Evolutionary conservation across 2,888 invertebrate species (phyloP).

Genomic region (Augiades crinisus): DNA sequence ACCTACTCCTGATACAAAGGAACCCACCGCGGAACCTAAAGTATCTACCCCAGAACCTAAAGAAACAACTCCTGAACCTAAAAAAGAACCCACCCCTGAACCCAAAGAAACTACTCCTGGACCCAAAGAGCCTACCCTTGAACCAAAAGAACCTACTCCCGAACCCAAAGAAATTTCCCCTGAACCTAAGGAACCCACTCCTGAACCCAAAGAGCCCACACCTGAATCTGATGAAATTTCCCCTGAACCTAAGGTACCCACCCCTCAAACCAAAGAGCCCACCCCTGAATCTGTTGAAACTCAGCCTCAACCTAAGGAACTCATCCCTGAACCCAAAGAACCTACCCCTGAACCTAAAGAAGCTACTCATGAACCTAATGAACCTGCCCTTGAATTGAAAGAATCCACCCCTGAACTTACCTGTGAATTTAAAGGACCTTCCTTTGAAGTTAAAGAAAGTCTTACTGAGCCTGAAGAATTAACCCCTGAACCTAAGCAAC

Average conservation of each 20-base stretch:
- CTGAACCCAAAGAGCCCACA: constrained; percentile 28
- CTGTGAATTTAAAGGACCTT: neutral
- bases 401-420: neutral
- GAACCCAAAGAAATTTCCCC: constrained; percentile 34
- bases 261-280: no score
- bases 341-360: neutral
- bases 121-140: constrained; percentile 13
- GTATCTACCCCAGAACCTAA: neutral
- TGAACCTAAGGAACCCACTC: constrained; percentile 29
- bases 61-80: constrained; percentile 15
- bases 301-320: neutral
- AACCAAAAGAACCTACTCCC: constrained; percentile 30
- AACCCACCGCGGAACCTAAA: neutral
- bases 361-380: neutral
- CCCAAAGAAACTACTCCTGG: constrained; percentile 34
- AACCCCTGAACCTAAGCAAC: neutral
- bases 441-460: constrained; percentile 4
- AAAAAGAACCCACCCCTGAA: constrained; percentile 26
- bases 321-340: neutral
- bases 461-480: constrained; percentile 20
- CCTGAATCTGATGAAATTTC: constrained; percentile 29
- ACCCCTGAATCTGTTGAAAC: no score
- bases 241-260: constrained; percentile 11
- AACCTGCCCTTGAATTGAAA: neutral
- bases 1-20: constrained; percentile 32